Evolutionary conservation across 2,797 vertebrate species (phyloP).

Genomic region (Anguilla pacifica): DNA sequence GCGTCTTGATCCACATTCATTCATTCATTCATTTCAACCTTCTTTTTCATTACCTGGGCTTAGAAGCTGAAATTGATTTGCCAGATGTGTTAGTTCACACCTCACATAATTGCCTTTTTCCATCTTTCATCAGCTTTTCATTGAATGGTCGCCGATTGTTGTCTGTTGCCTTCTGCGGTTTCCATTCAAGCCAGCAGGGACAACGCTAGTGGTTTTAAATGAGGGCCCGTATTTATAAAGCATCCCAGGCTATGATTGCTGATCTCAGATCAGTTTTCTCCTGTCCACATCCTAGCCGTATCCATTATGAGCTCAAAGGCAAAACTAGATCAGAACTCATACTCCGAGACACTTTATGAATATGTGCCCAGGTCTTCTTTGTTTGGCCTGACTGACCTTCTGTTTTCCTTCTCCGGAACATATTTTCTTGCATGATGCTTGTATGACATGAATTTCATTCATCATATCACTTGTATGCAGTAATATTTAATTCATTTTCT

Average conservation of each 20-base stretch:
- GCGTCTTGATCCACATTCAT: conserved; percentile 1
- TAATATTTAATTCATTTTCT: not conserved
- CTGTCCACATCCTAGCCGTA: no score
- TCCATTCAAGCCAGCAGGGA: conserved; percentile 15
- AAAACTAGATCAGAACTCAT: no score
- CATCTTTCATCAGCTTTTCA: conserved; percentile 33
- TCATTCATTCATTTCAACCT: conserved; percentile 15
- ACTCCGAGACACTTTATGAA: no score
- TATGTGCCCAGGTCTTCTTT: no score
- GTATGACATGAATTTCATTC: not conserved
- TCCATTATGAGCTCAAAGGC: no score
- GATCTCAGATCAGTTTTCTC: no score
- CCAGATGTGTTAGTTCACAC: conserved; percentile 33
- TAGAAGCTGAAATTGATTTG: conserved; percentile 38
- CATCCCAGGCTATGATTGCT: no score
- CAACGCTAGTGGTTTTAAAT: conserved; percentile 21
- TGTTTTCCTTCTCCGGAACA: not conserved
- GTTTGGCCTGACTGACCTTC: not conserved
- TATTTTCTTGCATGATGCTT: not conserved
- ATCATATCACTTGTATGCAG: not conserved
- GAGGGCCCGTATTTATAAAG: no score
- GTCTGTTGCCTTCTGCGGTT: conserved; percentile 20
- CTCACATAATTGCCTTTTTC: conserved; percentile 38
- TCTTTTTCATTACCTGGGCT: conserved; percentile 14
- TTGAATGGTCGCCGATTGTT: conserved; percentile 29